Percentiles rank a stretch among this genome's conserved stretches.
phyloP scores from a whole-genome alignment of 2,888 invertebrate species.

The Leptinotarsa haldemani region DNA sequence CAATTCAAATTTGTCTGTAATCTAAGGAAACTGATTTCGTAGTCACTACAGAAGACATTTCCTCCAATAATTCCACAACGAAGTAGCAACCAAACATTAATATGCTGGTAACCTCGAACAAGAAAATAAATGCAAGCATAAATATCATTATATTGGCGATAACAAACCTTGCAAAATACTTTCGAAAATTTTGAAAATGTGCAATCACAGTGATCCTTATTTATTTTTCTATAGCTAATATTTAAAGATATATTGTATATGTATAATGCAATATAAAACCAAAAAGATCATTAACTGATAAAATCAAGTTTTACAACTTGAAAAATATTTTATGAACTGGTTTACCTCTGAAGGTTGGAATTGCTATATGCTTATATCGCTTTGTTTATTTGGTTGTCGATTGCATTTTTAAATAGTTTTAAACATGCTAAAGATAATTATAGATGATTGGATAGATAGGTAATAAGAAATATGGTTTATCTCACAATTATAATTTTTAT shows the following conservation, averaged over 20 bases:
- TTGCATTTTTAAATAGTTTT: too few relatives aligned
- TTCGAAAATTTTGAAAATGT: neutral
- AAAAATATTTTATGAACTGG: conserved; percentile 39
- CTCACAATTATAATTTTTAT: too few relatives aligned
- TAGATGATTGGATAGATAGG: too few relatives aligned
- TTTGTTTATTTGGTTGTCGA: conserved; percentile 18
- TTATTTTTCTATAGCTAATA: conserved; percentile 5
- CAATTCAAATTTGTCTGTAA: too few relatives aligned
- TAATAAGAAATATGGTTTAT: too few relatives aligned
- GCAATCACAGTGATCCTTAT: neutral
- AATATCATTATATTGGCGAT: neutral
- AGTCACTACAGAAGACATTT: neutral
- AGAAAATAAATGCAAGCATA: neutral
- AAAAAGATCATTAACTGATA: conserved; percentile 27
- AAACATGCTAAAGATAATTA: too few relatives aligned
- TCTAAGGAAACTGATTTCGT: neutral
- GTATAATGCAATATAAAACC: conserved; percentile 20
- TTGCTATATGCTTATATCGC: conserved; percentile 21
- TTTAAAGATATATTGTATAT: neutral
- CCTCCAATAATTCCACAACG: neutral
- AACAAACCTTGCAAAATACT: neutral
- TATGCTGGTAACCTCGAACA: neutral
- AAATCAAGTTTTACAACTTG: conserved; percentile 36
- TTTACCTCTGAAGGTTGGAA: conserved; percentile 42
- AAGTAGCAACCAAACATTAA: neutral